phyloP scores from a whole-genome alignment of 2,113 vertebrate genomes.

The Amphilophus citrinellus region DNA sequence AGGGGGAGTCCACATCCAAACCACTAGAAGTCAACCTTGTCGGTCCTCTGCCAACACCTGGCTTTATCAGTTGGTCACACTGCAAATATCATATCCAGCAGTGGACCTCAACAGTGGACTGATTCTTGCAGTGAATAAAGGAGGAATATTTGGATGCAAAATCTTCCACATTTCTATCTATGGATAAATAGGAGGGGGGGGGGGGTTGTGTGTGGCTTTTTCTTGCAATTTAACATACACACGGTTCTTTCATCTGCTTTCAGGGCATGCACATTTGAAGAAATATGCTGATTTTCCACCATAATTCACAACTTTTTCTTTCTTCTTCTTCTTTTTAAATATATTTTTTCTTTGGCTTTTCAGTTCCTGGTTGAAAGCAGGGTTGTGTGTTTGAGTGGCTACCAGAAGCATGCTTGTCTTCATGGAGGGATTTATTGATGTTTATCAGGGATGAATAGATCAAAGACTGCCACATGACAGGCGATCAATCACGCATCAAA shows the following conservation, averaged over 20 bases:
- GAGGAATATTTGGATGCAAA: slow-evolving; percentile 42
- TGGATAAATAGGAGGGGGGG: slow-evolving; percentile 9
- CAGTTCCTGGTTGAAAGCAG: slow-evolving; percentile 53
- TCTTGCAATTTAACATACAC: slow-evolving; percentile 15
- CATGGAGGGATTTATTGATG: slow-evolving; percentile 84
- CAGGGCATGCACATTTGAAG: slow-evolving; percentile 19
- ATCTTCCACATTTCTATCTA: slow-evolving; percentile 15
- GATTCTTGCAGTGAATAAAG: slow-evolving; percentile 51
- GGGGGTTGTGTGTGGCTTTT: slow-evolving; percentile 22
- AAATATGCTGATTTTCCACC: slow-evolving; percentile 39
- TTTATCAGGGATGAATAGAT: slow-evolving; percentile 86
- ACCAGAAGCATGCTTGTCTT: slow-evolving; percentile 77
- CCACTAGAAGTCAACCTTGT: slow-evolving; percentile 80
- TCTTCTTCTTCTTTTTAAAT: not conserved
- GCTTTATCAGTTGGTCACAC: slow-evolving; percentile 74
- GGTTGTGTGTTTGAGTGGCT: slow-evolving; percentile 61
- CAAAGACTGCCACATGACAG: slow-evolving; percentile 85
- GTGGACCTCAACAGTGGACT: slow-evolving; percentile 59
- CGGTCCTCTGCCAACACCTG: slow-evolving; percentile 72
- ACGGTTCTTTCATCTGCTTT: slow-evolving; percentile 44
- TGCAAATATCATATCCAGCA: slow-evolving; percentile 71
- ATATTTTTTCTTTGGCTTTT: slow-evolving; percentile 29
- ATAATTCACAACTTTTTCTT: slow-evolving; percentile 60
- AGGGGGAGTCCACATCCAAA: slow-evolving; percentile 77
- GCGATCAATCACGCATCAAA: slow-evolving; percentile 88